Evolutionary conservation across 2,797 vertebrate genomes (phyloP).

Genomic region (Falco concolor): DNA sequence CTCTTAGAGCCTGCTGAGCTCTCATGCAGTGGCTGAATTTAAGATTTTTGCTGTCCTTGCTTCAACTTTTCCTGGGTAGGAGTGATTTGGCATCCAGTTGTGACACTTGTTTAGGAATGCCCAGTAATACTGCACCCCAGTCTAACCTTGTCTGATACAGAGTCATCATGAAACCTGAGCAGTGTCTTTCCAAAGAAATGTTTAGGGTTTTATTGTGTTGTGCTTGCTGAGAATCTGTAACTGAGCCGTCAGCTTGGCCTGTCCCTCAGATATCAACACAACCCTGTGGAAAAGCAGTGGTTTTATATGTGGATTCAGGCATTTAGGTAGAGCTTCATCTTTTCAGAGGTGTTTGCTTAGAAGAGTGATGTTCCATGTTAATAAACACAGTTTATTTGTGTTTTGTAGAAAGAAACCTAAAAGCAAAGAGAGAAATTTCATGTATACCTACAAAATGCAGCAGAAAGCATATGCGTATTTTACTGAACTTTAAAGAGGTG

Average conservation of each 20-base stretch:
- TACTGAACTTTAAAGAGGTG: background rate
- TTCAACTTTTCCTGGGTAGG: background rate
- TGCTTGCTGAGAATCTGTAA: background rate
- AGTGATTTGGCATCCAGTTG: background rate
- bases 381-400: background rate
- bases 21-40: background rate
- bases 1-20: background rate
- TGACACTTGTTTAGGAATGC: background rate
- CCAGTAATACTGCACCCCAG: background rate
- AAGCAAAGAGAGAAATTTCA: background rate
- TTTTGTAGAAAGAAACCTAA: background rate
- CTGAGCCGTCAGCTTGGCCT: background rate
- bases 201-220: background rate
- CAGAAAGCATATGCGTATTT: background rate
- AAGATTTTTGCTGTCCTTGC: background rate
- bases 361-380: background rate
- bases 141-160: background rate
- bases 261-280: background rate
- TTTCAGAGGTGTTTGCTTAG: background rate
- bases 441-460: background rate
- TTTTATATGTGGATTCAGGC: background rate
- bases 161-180: background rate
- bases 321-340: background rate
- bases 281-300: background rate
- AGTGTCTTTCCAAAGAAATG: background rate